Conservation (phyloP, 35 echinoderm and acorn worm genomes). For the Nesometra sesokonis region DNA sequence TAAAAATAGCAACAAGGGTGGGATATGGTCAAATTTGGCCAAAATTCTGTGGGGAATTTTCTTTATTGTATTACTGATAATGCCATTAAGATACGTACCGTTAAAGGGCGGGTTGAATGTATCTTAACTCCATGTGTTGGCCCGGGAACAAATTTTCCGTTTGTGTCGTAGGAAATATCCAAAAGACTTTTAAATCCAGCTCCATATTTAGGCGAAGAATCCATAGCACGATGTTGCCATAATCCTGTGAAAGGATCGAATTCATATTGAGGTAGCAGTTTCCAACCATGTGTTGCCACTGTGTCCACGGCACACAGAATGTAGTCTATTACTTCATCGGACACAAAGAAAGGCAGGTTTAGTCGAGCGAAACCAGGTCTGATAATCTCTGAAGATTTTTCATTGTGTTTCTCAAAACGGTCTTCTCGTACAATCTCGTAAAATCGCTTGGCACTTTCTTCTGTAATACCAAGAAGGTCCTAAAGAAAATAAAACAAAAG, state of each 20-base stretch:
- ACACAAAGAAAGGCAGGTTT: constrained; percentile 83
- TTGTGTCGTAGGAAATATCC: constrained; percentile 53
- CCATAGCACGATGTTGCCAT: constrained; percentile 56
- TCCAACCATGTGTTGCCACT: constrained; percentile 84
- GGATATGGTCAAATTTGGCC: too few species aligned
- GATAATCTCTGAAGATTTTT: constrained; percentile 61
- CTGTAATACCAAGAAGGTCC: constrained; percentile 92
- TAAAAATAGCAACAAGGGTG: too few species aligned
- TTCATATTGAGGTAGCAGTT: constrained; percentile 84
- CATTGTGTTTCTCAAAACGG: constrained; percentile 55
- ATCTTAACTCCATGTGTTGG: constrained; percentile 1
- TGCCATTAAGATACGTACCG: not conserved
- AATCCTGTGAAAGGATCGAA: constrained; percentile 62
- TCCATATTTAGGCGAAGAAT: constrained; percentile 8
- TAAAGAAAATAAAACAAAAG: constrained; percentile 15
- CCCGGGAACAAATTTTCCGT: constrained; percentile 39
- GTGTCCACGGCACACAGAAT: constrained; percentile 63
- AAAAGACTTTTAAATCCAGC: constrained; percentile 67
- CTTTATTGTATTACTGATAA: too few species aligned
- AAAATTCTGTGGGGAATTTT: too few species aligned
- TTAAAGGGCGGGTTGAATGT: not conserved
- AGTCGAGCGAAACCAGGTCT: constrained; percentile 86
- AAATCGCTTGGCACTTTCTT: constrained; percentile 77
- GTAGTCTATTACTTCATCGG: constrained; percentile 85
- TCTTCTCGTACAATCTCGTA: constrained; percentile 87